Base-by-base conservation (phyloP, 2,797 vertebrate genomes). In the Taeniopygia guttata region DNA sequence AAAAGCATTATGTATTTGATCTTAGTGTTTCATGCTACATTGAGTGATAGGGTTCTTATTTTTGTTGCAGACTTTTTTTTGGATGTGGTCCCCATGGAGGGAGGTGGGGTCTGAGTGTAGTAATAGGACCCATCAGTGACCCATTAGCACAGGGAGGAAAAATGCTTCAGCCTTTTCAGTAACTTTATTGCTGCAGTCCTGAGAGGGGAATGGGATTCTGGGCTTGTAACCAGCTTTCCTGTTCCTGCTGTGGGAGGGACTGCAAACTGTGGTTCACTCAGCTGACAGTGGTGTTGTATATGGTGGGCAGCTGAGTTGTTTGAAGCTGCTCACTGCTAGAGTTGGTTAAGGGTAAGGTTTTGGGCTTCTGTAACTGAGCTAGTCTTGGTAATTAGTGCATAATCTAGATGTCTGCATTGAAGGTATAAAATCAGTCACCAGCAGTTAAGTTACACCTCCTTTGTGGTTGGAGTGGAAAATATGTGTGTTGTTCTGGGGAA, bases 161-260 rank as follows among this genome's bases (percentile, higher is more conserved):
- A 69, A 9, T 29, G 36, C n/a, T 63, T 76, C n/a, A 43, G 10
- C 32, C 18, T 56, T 63, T 76, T 38, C 14, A 13, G 19, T 43
- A 17, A 25, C 48, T 62, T 85, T 16, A 30, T 46, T 15, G 40
- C 16, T 64, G 38, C 22, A 56, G 34, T 46, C 1, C 1, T 29
- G 4, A 9, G 20, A 55, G 59, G 25, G 16, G 5, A 62, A 7
- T 27, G 43, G 45, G 16, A 18, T 81, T 90, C 34, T 72, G 72
- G 63, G 42, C 25, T 80, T 49, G 26, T 59, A 72, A 36, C 20
- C 38, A 51, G 17, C 32, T 68, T 84, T 76, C 30, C 14, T 6
- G 6, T 67, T 69, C 48, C 27, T 38, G 0, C 38, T 45, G 1
- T 26, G 25, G 25, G 11, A 5, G 10, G 56, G 29, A 32, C 26